Evolutionary conservation across 2,888 invertebrate species (phyloP).

Genomic region (Anodontia alba): DNA sequence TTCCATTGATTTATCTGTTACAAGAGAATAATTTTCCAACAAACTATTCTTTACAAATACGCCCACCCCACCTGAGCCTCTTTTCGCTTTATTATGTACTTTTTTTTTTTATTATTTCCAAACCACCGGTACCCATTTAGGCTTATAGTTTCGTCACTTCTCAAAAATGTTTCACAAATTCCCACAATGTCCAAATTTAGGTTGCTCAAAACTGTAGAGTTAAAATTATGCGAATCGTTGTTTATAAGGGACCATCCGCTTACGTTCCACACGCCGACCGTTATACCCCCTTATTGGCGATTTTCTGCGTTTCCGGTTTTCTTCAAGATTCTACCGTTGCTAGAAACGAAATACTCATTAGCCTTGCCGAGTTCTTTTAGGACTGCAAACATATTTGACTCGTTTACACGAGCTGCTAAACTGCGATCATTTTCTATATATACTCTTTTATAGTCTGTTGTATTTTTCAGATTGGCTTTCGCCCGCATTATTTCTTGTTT

Average conservation of each 20-base stretch:
- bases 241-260: background rate
- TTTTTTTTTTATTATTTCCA: background rate
- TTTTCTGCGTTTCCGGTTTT: background rate
- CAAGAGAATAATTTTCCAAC: background rate
- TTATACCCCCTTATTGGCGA: slow-evolving; percentile 10
- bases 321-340: background rate
- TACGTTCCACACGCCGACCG: slow-evolving; percentile 11
- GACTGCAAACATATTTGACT: background rate
- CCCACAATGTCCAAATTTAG: background rate
- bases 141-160: background rate
- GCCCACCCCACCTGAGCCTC: slow-evolving; percentile 1
- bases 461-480: background rate
- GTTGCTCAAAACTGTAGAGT: background rate
- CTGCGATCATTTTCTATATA: background rate
- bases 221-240: background rate
- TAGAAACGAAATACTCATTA: background rate
- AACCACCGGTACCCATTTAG: background rate
- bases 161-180: background rate
- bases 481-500: background rate
- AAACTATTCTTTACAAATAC: background rate
- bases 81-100: background rate
- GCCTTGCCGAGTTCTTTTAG: background rate
- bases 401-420: background rate
- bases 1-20: background rate
- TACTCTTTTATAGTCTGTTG: background rate